Evolutionary conservation across 2,888 invertebrate species (phyloP).

Genomic region (Nysson spinosus): DNA sequence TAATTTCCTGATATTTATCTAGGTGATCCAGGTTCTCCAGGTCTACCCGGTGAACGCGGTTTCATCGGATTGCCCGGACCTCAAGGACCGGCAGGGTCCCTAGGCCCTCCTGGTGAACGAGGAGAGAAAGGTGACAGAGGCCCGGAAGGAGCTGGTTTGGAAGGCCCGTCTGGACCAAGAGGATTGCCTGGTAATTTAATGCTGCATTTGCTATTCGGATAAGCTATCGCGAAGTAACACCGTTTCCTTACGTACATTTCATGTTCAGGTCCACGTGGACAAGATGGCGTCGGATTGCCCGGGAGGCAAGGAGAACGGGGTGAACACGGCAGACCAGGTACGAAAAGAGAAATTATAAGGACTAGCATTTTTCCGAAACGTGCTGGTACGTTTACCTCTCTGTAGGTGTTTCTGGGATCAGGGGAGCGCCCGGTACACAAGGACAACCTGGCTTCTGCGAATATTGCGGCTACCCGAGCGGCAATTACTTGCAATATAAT

Average conservation of each 20-base stretch:
- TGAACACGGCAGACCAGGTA: slow-evolving; percentile 86
- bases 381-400: slow-evolving; percentile 30
- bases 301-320: slow-evolving; percentile 89
- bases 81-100: slow-evolving; percentile 80
- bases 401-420: slow-evolving; percentile 76
- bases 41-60: slow-evolving; percentile 82
- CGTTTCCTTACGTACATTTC: slow-evolving; percentile 14
- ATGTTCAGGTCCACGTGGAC: slow-evolving; percentile 83
- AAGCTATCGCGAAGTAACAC: too few relatives aligned
- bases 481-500: slow-evolving; percentile 80
- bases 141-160: slow-evolving; percentile 85
- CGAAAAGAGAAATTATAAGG: slow-evolving; percentile 31
- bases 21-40: slow-evolving; percentile 84
- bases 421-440: slow-evolving; percentile 82
- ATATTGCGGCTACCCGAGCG: slow-evolving; percentile 81
- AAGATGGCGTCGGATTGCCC: slow-evolving; percentile 81
- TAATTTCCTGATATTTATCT: slow-evolving; percentile 15
- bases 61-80: slow-evolving; percentile 83
- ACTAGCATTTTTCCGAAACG: slow-evolving; percentile 20
- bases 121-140: slow-evolving; percentile 87
- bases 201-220: background rate
- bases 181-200: slow-evolving; percentile 82
- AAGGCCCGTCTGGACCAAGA: slow-evolving; percentile 85
- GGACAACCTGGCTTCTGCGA: slow-evolving; percentile 84
- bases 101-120: slow-evolving; percentile 82